phyloP scores from a whole-genome alignment of 2,797 vertebrate genomes.

The Hypotaenidia philippensis region DNA sequence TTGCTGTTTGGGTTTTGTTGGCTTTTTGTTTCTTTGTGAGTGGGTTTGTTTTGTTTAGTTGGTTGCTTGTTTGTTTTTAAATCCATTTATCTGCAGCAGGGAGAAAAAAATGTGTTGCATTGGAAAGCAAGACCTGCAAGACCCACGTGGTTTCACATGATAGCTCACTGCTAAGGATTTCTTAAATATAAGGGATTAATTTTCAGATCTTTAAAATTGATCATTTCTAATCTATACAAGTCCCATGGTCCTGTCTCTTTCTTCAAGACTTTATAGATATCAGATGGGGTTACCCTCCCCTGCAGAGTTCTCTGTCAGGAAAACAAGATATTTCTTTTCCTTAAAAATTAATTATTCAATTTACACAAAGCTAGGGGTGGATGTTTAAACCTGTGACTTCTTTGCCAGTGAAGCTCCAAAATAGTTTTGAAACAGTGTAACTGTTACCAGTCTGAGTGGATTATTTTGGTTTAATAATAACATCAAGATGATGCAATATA shows the following conservation, averaged over 20 bases:
- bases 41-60: neutral
- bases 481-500: neutral
- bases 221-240: constrained; percentile 8
- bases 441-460: neutral
- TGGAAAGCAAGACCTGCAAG: constrained; percentile 28
- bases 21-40: too few species aligned
- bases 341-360: neutral
- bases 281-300: neutral
- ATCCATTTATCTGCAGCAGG: neutral
- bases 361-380: neutral
- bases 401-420: constrained; percentile 2
- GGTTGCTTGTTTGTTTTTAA: neutral
- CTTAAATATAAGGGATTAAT: neutral
- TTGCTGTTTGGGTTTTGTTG: too few species aligned
- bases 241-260: neutral
- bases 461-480: neutral
- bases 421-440: neutral
- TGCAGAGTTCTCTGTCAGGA: neutral
- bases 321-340: neutral
- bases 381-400: neutral
- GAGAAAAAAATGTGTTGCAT: neutral
- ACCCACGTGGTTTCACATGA: neutral
- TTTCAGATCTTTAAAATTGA: constrained; percentile 13
- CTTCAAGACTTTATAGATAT: neutral
- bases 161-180: neutral